Conservation (phyloP, 30 jellyfish, hydroid and myxozoan species). For the Turritopsis rubra region DNA sequence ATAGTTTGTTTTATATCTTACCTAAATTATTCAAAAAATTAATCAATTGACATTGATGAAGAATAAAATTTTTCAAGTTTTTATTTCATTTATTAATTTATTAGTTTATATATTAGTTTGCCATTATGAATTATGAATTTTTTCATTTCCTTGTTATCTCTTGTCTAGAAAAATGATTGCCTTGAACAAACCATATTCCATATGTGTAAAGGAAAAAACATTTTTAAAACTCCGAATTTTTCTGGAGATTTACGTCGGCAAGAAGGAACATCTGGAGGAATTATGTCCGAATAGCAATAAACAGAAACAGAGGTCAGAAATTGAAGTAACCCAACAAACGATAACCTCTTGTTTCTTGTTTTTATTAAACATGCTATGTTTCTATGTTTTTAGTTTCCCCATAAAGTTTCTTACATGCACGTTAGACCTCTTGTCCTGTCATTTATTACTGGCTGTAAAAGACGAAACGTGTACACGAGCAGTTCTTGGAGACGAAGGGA, state of each 20-base stretch:
- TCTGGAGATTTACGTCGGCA: conserved; percentile 30
- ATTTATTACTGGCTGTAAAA: conserved; percentile 51
- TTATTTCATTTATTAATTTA: no score
- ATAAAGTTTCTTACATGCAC: conserved; percentile 42
- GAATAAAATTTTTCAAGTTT: no score
- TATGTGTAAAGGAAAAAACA: conserved; percentile 57
- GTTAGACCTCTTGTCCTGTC: conserved; percentile 55
- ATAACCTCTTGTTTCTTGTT: no score
- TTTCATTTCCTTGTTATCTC: background rate
- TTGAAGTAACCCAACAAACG: background rate
- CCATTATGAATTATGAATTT: no score
- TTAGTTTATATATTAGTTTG: no score
- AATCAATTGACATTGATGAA: no score
- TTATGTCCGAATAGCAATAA: background rate
- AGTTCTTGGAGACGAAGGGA: conserved; percentile 47
- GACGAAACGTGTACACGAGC: conserved; percentile 48
- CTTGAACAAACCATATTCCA: conserved; percentile 69
- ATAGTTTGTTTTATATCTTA: no score
- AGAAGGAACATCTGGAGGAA: background rate
- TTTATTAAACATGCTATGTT: no score
- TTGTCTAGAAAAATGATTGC: conserved; percentile 58
- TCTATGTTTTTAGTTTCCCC: conserved; percentile 34
- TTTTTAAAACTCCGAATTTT: conserved; percentile 45
- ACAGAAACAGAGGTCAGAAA: background rate
- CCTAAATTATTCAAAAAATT: no score